These are phyloP conservation scores for Kradibia gibbosae DNA, from an alignment of 1,140 invertebrate species.

Conservation along the genomic window DNA sequence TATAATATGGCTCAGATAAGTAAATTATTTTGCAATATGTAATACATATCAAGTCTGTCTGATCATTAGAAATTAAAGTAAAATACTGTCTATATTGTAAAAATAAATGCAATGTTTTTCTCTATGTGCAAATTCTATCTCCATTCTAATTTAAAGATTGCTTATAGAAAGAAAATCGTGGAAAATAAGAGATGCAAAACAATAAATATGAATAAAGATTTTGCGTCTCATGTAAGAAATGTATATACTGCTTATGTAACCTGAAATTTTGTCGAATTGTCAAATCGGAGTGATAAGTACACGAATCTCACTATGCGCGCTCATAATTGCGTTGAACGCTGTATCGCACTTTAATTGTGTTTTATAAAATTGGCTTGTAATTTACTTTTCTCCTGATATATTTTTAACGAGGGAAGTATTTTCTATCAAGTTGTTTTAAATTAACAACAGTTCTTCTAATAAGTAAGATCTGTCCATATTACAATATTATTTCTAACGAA, in stretches of 20 bases:
- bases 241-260: constrained; percentile 53
- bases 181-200: constrained; percentile 2
- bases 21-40: not conserved
- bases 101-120: constrained; percentile 5
- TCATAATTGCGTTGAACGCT: constrained; percentile 9
- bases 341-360: constrained; percentile 18
- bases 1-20: not conserved
- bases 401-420: not conserved
- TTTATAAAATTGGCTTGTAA: not conserved
- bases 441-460: not conserved
- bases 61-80: not conserved
- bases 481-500: not conserved
- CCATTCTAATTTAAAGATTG: not conserved
- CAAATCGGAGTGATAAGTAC: constrained; percentile 42
- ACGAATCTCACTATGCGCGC: not conserved
- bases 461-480: not conserved
- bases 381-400: not conserved
- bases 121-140: not conserved
- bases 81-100: not conserved
- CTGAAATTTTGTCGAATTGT: constrained; percentile 52
- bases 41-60: not conserved
- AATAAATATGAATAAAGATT: constrained; percentile 21
- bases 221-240: constrained; percentile 45
- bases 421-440: not conserved
- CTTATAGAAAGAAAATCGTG: not conserved